Evolutionary conservation across 2,888 invertebrate genomes (phyloP), one percentile per base, ranked within the genome.

Genomic region (Mythimna pallens): DNA sequence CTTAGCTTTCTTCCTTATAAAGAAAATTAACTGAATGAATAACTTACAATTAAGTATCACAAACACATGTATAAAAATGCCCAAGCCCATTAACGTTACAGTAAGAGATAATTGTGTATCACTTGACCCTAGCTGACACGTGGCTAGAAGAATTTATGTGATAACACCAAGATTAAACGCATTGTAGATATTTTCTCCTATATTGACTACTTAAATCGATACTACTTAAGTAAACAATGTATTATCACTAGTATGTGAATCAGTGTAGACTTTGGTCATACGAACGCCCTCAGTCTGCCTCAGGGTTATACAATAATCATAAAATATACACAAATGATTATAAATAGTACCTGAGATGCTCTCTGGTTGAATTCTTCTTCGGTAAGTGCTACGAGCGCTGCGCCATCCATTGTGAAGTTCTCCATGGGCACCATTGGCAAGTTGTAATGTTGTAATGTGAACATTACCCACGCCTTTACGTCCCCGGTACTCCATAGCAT

Each of bases 391-490:
- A 98, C 97, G 77, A 99, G 95, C 55, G 97, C 97, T 20, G 97
- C 96, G 70, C 99, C 99, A 85, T 98, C 97, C 96, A 99, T 97
- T 81, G 97, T 97, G 95, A 98, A 98, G 90, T 98, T 97, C 85
- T 98, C 97, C 76, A 98, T 96, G 36, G 97, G 97, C 63, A 98
- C 97, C 92, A 97, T 97, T 20, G 98, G 97, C 83, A 98, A 94
- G 86, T 97, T 97, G 93, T 98, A 98, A 92, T 99, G 98, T 89
- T 98, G 97, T 77, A 98, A 97, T 86, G 98, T 99, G 97, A 98
- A 99, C 92, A 98, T 97, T 76, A 99, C 97, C 99, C 99, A 99
- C 34, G 98, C 97, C 83, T 98, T 98, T 64, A 99, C 99, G 92
- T 99, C 98, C 76, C 97, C 97, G 22, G 97, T 96, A 86, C 97